These are phyloP conservation scores for Chrysopa pallens DNA, from an alignment of 1,140 invertebrate species.

Conservation along the genomic window DNA sequence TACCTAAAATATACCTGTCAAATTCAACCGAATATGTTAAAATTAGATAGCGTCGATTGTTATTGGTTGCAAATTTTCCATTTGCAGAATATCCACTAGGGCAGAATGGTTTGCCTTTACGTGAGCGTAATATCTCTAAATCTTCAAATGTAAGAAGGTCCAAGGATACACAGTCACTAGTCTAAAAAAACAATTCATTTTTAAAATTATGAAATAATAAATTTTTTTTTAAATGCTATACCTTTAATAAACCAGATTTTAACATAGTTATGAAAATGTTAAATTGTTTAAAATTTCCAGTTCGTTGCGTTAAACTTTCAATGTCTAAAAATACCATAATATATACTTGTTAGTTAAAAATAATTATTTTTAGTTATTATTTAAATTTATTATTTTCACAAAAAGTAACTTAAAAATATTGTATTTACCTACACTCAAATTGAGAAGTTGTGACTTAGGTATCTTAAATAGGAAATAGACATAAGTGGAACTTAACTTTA, in stretches of 20 bases:
- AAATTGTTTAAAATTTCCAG: conserved; percentile 32
- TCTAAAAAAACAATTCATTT: conserved; percentile 11
- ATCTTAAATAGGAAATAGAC: no score
- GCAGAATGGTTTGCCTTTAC: conserved; percentile 4
- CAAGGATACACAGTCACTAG: conserved; percentile 22
- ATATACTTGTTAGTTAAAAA: no score
- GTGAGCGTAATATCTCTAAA: conserved; percentile 17
- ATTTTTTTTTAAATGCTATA: conserved; percentile 6
- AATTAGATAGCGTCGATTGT: conserved; percentile 23
- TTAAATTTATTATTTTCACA: no score
- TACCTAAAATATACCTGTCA: conserved; percentile 17
- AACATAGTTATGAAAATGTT: conserved; percentile 30
- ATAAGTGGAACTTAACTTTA: no score
- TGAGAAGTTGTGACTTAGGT: no score
- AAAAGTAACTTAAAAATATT: no score
- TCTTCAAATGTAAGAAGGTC: conserved; percentile 25
- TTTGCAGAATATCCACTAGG: conserved; percentile 5
- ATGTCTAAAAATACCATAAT: conserved; percentile 23
- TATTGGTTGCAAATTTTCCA: conserved; percentile 6
- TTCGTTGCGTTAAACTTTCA: conserved; percentile 30
- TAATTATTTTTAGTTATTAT: no score
- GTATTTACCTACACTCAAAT: no score
- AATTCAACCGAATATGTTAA: conserved; percentile 26
- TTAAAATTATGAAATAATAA: background rate
- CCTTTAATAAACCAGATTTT: conserved; percentile 29